Evolutionary conservation across 2,113 vertebrate species (phyloP).

Genomic region (Colossoma macropomum): DNA sequence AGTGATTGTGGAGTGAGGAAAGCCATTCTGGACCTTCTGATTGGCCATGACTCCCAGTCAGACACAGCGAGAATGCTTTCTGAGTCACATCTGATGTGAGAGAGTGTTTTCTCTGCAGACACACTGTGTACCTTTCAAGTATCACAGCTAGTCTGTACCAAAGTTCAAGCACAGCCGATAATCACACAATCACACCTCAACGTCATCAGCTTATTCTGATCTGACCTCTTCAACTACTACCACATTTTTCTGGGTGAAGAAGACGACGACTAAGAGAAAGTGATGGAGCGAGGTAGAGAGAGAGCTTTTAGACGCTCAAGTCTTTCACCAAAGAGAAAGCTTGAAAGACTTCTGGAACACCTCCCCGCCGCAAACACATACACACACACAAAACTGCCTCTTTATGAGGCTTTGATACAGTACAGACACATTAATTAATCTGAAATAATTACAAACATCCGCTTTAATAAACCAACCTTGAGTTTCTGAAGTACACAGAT

Average conservation of each 20-base stretch:
- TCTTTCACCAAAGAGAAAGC: neutral
- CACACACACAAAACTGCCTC: neutral
- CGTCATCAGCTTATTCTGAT: constrained; percentile 60
- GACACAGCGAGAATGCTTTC: neutral
- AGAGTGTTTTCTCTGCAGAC: constrained; percentile 46
- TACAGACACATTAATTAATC: neutral
- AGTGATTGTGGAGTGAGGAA: neutral
- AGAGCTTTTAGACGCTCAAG: neutral
- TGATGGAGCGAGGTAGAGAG: neutral
- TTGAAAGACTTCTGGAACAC: neutral
- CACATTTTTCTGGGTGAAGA: neutral
- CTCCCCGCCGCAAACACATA: neutral
- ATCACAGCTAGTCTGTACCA: constrained; percentile 61
- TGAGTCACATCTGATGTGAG: neutral
- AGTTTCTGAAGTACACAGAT: neutral
- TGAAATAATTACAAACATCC: constrained; percentile 26
- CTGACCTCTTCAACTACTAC: constrained; percentile 17
- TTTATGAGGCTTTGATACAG: neutral
- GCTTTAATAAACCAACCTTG: neutral
- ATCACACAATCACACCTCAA: constrained; percentile 50
- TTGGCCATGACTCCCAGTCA: neutral
- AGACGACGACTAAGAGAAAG: neutral
- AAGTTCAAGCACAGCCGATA: constrained; percentile 57
- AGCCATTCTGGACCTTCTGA: neutral
- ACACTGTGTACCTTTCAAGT: constrained; percentile 14